Conservation (phyloP, 2,888 invertebrate genomes). For the Podotricha telesiphe region DNA sequence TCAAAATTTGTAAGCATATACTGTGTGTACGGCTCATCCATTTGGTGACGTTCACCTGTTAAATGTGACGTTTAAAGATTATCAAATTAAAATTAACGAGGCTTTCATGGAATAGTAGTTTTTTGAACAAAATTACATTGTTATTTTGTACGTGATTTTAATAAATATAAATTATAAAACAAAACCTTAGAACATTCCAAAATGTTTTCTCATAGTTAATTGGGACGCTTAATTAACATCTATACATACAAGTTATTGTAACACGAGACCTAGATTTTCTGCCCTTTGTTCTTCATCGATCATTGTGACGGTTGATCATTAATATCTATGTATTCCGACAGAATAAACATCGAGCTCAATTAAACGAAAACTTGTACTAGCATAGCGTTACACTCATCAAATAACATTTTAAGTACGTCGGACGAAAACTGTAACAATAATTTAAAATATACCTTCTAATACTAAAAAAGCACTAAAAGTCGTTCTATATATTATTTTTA, state of each 20-base stretch:
- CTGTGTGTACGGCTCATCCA: constrained; percentile 52
- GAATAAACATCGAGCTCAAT: constrained; percentile 45
- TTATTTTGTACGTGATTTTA: constrained; percentile 32
- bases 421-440: not conserved
- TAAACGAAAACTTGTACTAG: constrained; percentile 25
- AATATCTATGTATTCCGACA: constrained; percentile 48
- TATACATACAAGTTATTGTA: constrained; percentile 35
- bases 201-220: constrained; percentile 27
- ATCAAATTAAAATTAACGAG: constrained; percentile 76
- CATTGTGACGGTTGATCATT: constrained; percentile 46
- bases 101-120: constrained; percentile 68
- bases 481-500: constrained; percentile 16
- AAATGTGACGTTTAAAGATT: constrained; percentile 73
- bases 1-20: constrained; percentile 32
- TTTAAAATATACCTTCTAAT: not conserved
- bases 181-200: constrained; percentile 3
- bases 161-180: constrained; percentile 30
- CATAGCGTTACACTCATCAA: constrained; percentile 11
- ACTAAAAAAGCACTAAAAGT: constrained; percentile 2
- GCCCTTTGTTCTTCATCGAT: constrained; percentile 47
- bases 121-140: constrained; percentile 58
- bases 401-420: constrained; percentile 1
- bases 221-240: constrained; percentile 36
- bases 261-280: constrained; percentile 44
- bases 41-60: constrained; percentile 66